Base-by-base conservation (phyloP, 1,140 invertebrate genomes). In the Myzus persicae region DNA sequence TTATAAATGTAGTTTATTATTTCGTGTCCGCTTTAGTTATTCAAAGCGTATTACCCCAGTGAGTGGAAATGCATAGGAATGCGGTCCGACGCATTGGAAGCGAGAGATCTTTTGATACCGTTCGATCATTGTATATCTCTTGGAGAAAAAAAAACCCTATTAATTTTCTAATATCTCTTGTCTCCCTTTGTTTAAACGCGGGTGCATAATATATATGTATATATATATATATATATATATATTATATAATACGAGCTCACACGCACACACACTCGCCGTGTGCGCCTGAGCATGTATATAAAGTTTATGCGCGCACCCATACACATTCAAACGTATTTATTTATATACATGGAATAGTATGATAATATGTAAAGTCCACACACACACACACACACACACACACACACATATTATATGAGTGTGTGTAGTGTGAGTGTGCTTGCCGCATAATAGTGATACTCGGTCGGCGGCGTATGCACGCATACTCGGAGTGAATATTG, bases 141-240 rank as follows among this genome's bases (percentile, higher is more conserved):
- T 26, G 31, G 38, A 46, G 26, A 46, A 88, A 46, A 88, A 87
- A 88, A 88, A 88, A 88, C 82, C 82, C 38, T 85, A 85, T 85
- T 85, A 85, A 85, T 85, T 85, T 85, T 85, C 82, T 85, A 85
- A 85, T 85, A 85, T 85, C 82, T 85, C 82, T 42, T 42, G 82
- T 85, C 82, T 85, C 82, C 82, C 82, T 85, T 85, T 84, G 82
- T 85, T 85, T 85, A 85, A 85, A 44, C 82, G 82, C 40, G 40
- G 40, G 82, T 85, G 82, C 40, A 42, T 85, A 85, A 44, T 85
- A 85, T 44, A 31, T 59, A 59, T 59, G 22, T 59, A 84, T 11
- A 42, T 24, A 20, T 82, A 54, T 26, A 2, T 59, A 59, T 67
- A 59, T 59, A 84, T 11, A 42, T 24, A 20, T 82, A 51, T 51